These are phyloP conservation scores for Xiphophorus maculatus DNA, from an alignment of 2,113 vertebrate species.

Conservation along the genomic window DNA sequence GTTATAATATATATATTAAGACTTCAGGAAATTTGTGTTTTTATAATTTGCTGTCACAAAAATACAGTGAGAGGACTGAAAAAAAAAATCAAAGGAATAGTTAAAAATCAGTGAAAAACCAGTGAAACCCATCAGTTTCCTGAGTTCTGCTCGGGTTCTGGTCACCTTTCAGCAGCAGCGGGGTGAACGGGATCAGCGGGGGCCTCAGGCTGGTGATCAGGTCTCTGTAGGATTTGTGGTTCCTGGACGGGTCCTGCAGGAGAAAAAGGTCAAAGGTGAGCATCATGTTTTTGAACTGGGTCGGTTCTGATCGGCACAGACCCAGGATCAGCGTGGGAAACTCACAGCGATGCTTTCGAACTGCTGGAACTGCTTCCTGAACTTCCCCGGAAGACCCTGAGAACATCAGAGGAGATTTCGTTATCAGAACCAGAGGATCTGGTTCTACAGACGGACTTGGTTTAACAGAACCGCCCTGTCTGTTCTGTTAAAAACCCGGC, in stretches of 20 bases:
- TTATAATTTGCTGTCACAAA: too few species aligned
- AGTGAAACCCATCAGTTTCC: too few species aligned
- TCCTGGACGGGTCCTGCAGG: slow-evolving; percentile 91
- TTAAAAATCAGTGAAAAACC: too few species aligned
- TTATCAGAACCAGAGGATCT: background rate
- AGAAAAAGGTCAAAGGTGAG: background rate
- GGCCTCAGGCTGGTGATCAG: slow-evolving; percentile 91
- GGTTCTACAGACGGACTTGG: too few species aligned
- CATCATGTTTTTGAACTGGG: background rate
- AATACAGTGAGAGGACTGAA: too few species aligned
- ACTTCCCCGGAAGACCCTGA: slow-evolving; percentile 95
- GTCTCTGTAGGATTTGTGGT: slow-evolving; percentile 96
- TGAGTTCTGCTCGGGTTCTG: too few species aligned
- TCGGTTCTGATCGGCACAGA: background rate
- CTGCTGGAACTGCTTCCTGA: slow-evolving; percentile 95
- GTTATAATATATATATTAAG: too few species aligned
- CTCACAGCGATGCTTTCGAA: slow-evolving; percentile 93
- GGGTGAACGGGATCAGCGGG: slow-evolving; percentile 93
- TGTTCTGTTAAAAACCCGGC: too few species aligned
- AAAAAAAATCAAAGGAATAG: too few species aligned
- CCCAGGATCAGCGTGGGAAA: background rate
- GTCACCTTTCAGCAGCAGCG: slow-evolving; percentile 83
- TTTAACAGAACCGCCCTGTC: too few species aligned
- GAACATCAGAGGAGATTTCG: slow-evolving; percentile 5
- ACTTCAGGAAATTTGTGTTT: too few species aligned